Conservation (phyloP, 2,888 invertebrate genomes). For the Perizoma flavofasciatum region DNA sequence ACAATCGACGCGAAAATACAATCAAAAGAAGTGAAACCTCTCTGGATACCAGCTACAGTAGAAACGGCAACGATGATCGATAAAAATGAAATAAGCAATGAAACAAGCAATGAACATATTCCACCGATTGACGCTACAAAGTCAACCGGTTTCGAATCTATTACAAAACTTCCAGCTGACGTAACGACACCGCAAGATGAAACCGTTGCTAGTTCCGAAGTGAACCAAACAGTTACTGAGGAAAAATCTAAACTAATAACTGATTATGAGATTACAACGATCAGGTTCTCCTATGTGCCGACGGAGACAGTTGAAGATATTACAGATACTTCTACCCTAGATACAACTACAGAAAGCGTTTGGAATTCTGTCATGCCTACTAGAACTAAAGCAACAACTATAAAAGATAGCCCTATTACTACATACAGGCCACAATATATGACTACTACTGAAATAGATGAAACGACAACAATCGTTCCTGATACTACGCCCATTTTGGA, state of each 20-base stretch:
- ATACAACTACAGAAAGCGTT: conserved; percentile 48
- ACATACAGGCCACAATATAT: conserved; percentile 72
- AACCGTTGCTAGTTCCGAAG: conserved; percentile 52
- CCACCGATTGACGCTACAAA: conserved; percentile 61
- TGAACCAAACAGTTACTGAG: conserved; percentile 52
- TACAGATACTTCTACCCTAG: conserved; percentile 45
- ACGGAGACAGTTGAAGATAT: conserved; percentile 53
- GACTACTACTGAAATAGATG: conserved; percentile 60
- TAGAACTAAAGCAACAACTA: conserved; percentile 53
- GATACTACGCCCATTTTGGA: conserved; percentile 62
- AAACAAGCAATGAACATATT: conserved; percentile 57
- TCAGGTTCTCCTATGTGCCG: conserved; percentile 72
- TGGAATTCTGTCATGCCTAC: conserved; percentile 67
- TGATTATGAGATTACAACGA: conserved; percentile 76
- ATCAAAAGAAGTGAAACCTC: conserved; percentile 49
- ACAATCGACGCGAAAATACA: conserved; percentile 39
- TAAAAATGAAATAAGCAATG: conserved; percentile 47
- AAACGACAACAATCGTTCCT: conserved; percentile 56
- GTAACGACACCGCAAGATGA: conserved; percentile 76
- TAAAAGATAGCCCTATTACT: conserved; percentile 63
- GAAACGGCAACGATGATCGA: conserved; percentile 50
- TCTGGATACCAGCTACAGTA: conserved; percentile 58
- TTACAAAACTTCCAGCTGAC: conserved; percentile 74
- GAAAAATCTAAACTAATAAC: conserved; percentile 51
- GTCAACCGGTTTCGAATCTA: conserved; percentile 77